A percentile compares a stretch with the other conserved stretches of the same genome.
Conservation (phyloP, 1,140 invertebrate genomes). For the Ericerus pela region DNA sequence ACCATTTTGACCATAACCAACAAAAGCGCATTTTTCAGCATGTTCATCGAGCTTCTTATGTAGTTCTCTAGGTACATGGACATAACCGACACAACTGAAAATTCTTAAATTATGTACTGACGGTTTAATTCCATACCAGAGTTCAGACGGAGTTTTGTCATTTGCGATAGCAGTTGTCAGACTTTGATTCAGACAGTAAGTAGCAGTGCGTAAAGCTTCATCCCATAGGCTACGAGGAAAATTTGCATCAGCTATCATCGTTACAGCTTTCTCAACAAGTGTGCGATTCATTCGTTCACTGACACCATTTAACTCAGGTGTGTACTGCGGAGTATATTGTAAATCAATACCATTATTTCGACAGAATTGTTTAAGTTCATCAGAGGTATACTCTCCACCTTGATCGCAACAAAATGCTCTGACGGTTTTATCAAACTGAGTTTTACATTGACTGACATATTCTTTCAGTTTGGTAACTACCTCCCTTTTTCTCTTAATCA, state of each 20-base stretch:
- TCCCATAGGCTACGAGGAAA: constrained; percentile 11
- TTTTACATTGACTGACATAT: constrained; percentile 28
- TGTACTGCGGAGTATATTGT: constrained; percentile 23
- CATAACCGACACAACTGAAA: constrained; percentile 24
- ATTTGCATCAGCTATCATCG: constrained; percentile 2
- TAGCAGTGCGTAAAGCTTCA: constrained; percentile 15
- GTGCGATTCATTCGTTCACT: constrained; percentile 29
- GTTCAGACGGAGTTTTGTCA: constrained; percentile 20
- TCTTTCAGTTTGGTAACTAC: constrained; percentile 28
- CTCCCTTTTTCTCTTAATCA: constrained; percentile 31
- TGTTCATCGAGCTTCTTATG: constrained; percentile 27
- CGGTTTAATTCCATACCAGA: constrained; percentile 20
- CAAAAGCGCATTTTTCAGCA: constrained; percentile 12
- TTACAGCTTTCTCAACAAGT: constrained; percentile 21
- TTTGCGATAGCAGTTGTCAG: constrained; percentile 6
- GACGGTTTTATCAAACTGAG: constrained; percentile 26
- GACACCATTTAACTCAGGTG: constrained; percentile 28
- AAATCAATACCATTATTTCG: constrained; percentile 24
- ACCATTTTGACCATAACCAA: constrained; percentile 24
- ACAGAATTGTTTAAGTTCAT: constrained; percentile 20
- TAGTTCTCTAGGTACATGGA: constrained; percentile 19
- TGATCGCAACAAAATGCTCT: constrained; percentile 18
- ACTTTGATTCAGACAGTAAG: constrained; percentile 15
- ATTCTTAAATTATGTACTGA: constrained; percentile 23
- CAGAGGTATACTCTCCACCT: constrained; percentile 15